Conservation (phyloP, 2,797 vertebrate species). For the Oceanodroma leucorhoa region DNA sequence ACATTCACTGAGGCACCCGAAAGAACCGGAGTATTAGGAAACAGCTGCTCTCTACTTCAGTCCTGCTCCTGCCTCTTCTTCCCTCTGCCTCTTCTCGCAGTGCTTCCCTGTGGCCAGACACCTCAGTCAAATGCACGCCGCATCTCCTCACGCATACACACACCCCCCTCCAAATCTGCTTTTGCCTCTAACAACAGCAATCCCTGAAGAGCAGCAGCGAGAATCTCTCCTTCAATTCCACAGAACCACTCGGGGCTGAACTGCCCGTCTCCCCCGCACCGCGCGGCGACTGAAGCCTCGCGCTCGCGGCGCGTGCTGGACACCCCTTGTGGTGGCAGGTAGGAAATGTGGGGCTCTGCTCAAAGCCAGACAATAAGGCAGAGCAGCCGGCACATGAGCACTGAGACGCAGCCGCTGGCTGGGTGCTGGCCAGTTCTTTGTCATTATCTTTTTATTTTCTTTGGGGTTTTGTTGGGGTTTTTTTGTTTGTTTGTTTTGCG, state of each 20-base stretch:
- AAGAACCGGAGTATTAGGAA: conserved; percentile 34
- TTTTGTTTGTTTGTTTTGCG: too few relatives aligned
- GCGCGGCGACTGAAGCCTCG: not conserved
- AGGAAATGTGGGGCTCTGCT: conserved; percentile 43
- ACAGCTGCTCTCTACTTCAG: conserved; percentile 49
- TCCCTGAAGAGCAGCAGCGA: conserved; percentile 24
- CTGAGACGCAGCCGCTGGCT: not conserved
- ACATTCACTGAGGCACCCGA: conserved; percentile 38
- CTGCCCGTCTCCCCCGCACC: conserved; percentile 6
- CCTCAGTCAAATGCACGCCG: conserved; percentile 35
- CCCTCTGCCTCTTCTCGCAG: not conserved
- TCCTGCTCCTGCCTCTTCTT: not conserved
- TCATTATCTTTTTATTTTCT: not conserved
- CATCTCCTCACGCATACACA: not conserved
- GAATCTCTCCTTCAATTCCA: not conserved
- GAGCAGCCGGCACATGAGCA: conserved; percentile 23
- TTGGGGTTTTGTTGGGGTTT: too few relatives aligned
- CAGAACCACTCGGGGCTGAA: not conserved
- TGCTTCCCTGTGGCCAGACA: conserved; percentile 3
- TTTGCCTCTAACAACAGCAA: not conserved
- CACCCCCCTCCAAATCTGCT: conserved; percentile 33
- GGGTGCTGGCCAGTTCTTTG: not conserved
- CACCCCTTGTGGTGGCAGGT: conserved; percentile 64
- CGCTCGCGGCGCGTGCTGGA: not conserved
- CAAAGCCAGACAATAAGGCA: conserved; percentile 34